These are phyloP conservation scores for Nomada fabriciana DNA, from an alignment of 2,888 invertebrate species.

Conservation along the genomic window DNA sequence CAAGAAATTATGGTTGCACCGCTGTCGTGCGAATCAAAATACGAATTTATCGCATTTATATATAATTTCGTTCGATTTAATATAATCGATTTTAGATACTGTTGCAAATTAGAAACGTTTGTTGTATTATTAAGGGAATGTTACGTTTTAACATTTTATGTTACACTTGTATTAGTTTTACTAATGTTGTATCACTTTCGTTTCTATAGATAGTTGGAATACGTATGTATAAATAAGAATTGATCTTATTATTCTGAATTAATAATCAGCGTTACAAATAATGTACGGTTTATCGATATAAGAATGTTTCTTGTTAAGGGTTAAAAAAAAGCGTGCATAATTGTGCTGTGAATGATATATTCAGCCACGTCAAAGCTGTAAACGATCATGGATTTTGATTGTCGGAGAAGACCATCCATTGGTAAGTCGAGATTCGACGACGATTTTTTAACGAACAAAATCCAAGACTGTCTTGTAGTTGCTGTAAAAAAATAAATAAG, in stretches of 20 bases:
- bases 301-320: conserved; percentile 36
- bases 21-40: not conserved
- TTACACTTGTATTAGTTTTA: not conserved
- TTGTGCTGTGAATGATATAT: conserved; percentile 48
- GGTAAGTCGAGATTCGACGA: conserved; percentile 22
- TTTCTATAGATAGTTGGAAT: not conserved
- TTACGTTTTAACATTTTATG: not conserved
- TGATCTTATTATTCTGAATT: too few species aligned
- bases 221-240: not conserved
- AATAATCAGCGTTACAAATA: too few species aligned
- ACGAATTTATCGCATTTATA: not conserved
- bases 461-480: conserved; percentile 19
- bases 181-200: not conserved
- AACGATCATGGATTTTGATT: conserved; percentile 44
- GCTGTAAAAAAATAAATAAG: conserved; percentile 8
- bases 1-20: not conserved
- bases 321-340: conserved; percentile 10
- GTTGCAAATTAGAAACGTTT: not conserved
- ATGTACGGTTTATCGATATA: not conserved
- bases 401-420: conserved; percentile 23
- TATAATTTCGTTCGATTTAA: not conserved
- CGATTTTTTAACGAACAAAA: conserved; percentile 37
- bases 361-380: conserved; percentile 34
- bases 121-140: not conserved
- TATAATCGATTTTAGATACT: not conserved